A percentile compares a stretch with the other conserved stretches of the same genome.
Evolutionary conservation across 2,888 invertebrate species (phyloP).

Genomic region (Cinara cedri): DNA sequence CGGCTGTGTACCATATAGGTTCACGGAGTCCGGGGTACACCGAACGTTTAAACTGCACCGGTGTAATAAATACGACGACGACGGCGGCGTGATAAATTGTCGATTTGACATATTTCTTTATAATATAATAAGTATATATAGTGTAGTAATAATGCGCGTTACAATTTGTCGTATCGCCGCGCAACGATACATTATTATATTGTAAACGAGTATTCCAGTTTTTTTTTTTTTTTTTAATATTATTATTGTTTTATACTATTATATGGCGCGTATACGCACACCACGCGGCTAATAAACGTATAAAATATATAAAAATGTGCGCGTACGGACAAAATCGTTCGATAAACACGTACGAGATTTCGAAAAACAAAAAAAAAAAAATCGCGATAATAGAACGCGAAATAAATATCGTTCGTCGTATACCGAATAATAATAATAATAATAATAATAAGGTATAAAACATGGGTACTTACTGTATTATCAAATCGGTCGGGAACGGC

Average conservation of each 20-base stretch:
- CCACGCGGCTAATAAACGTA: neutral
- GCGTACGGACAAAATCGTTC: neutral
- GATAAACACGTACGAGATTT: conserved; percentile 19
- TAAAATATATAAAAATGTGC: neutral
- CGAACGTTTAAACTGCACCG: conserved; percentile 16
- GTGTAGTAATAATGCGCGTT: no score
- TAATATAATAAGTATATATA: no score
- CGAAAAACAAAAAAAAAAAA: neutral
- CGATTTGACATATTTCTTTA: conserved; percentile 20
- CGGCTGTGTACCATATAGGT: neutral
- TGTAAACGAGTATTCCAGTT: no score
- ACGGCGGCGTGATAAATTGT: conserved; percentile 24
- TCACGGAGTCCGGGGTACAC: neutral
- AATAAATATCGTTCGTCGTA: no score
- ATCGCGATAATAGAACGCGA: conserved; percentile 8
- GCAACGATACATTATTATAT: neutral
- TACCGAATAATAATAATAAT: no score
- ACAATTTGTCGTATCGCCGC: conserved; percentile 29
- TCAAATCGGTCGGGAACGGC: neutral
- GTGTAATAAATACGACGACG: conserved; percentile 12
- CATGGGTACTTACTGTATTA: no score
- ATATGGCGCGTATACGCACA: neutral
- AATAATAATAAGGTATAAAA: no score
- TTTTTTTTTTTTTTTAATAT: no score
- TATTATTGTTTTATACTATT: neutral